Evolutionary conservation across 2,888 invertebrate genomes (phyloP).

Genomic region (Meandrusa payeni): DNA sequence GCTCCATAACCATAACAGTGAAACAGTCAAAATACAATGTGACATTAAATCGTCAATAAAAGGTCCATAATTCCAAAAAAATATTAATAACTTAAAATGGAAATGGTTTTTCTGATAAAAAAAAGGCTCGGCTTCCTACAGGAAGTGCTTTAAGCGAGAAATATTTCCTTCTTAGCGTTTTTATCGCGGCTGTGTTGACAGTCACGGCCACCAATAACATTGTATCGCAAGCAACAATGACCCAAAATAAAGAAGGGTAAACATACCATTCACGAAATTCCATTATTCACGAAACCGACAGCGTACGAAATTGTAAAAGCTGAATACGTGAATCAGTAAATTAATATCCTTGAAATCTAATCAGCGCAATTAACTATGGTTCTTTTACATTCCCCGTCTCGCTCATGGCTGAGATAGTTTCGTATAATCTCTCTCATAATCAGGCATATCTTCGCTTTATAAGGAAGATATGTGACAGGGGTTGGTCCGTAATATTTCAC

Average conservation of each 20-base stretch:
- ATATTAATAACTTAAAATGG: too few relatives aligned
- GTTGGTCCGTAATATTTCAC: slow-evolving; percentile 74
- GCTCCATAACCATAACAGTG: too few relatives aligned
- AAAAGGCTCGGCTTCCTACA: slow-evolving; percentile 53
- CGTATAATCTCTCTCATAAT: slow-evolving; percentile 34
- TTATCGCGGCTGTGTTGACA: slow-evolving; percentile 64
- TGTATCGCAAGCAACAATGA: slow-evolving; percentile 59
- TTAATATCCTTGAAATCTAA: slow-evolving; percentile 80
- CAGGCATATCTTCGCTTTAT: slow-evolving; percentile 49
- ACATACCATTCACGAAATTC: slow-evolving; percentile 62
- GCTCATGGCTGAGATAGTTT: slow-evolving; percentile 30
- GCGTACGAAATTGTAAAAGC: slow-evolving; percentile 71
- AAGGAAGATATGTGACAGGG: slow-evolving; percentile 71
- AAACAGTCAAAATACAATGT: too few relatives aligned
- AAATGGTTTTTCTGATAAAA: slow-evolving; percentile 28
- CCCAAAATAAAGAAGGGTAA: slow-evolving; percentile 67
- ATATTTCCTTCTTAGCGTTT: slow-evolving; percentile 70
- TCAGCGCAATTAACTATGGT: slow-evolving; percentile 75
- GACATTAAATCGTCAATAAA: too few relatives aligned
- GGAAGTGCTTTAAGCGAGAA: slow-evolving; percentile 53
- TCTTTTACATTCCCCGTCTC: slow-evolving; percentile 45
- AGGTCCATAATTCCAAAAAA: too few relatives aligned
- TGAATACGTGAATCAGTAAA: slow-evolving; percentile 70
- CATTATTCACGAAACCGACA: slow-evolving; percentile 53
- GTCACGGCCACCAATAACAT: slow-evolving; percentile 60